These are phyloP conservation scores for Aporophyla lueneburgensis DNA, from an alignment of 2,888 invertebrate genomes.

Conservation along the genomic window DNA sequence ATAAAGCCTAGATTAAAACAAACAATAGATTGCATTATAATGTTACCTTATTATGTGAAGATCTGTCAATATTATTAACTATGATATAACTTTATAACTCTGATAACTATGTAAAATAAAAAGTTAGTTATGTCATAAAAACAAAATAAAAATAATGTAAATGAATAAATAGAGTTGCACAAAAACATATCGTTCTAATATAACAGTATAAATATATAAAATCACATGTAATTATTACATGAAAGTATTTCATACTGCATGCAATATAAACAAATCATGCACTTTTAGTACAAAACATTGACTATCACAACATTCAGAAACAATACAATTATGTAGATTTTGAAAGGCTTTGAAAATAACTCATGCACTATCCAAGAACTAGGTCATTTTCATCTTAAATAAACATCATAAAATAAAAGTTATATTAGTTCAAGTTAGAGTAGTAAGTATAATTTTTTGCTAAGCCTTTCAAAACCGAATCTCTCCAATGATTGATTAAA, in stretches of 20 bases:
- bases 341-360: constrained; percentile 32
- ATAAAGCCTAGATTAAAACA: constrained; percentile 55
- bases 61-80: constrained; percentile 53
- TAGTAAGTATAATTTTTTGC: background rate
- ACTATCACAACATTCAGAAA: constrained; percentile 67
- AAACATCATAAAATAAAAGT: background rate
- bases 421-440: background rate
- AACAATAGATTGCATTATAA: constrained; percentile 60
- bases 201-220: constrained; percentile 60
- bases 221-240: constrained; percentile 60
- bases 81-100: constrained; percentile 25
- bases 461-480: constrained; percentile 29
- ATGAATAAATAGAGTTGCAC: constrained; percentile 45
- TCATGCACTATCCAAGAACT: background rate
- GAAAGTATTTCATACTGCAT: constrained; percentile 69
- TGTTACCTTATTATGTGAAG: constrained; percentile 57
- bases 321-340: constrained; percentile 27
- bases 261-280: constrained; percentile 74
- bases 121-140: constrained; percentile 33
- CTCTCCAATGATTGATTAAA: constrained; percentile 23
- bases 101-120: constrained; percentile 40
- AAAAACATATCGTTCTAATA: constrained; percentile 45
- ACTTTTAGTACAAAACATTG: constrained; percentile 71
- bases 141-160: constrained; percentile 35
- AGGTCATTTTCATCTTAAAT: no score